Conservation (phyloP, 2,113 vertebrate species). For the Callipepla californica region DNA sequence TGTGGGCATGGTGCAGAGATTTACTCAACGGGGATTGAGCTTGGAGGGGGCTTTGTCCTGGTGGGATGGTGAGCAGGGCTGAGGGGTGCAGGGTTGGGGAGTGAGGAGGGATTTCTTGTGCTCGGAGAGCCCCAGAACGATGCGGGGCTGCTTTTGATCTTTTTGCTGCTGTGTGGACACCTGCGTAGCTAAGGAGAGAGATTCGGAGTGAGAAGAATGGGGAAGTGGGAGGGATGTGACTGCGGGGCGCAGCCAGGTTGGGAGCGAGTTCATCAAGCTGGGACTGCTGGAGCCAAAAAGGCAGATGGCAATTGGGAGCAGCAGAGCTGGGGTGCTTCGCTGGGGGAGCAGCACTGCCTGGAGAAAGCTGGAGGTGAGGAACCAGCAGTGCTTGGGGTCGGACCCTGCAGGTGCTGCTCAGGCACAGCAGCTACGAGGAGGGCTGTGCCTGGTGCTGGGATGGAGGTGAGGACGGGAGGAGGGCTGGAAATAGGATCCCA, state of each 20-base stretch:
- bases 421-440: background rate
- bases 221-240: background rate
- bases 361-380: background rate
- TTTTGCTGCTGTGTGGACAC: background rate
- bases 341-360: background rate
- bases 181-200: background rate
- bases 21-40: background rate
- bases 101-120: background rate
- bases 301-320: background rate
- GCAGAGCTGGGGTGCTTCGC: background rate
- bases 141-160: background rate
- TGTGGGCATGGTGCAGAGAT: background rate
- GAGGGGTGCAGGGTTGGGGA: background rate
- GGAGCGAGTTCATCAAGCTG: background rate
- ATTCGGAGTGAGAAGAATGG: background rate
- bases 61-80: background rate
- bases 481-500: background rate
- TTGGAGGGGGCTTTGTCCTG: background rate
- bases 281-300: background rate
- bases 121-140: background rate
- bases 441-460: background rate
- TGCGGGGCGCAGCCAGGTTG: background rate
- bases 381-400: background rate
- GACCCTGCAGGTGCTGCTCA: background rate
- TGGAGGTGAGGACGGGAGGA: background rate